Base-by-base conservation (phyloP, 2,888 invertebrate genomes). In the Callosobruchus maculatus region DNA sequence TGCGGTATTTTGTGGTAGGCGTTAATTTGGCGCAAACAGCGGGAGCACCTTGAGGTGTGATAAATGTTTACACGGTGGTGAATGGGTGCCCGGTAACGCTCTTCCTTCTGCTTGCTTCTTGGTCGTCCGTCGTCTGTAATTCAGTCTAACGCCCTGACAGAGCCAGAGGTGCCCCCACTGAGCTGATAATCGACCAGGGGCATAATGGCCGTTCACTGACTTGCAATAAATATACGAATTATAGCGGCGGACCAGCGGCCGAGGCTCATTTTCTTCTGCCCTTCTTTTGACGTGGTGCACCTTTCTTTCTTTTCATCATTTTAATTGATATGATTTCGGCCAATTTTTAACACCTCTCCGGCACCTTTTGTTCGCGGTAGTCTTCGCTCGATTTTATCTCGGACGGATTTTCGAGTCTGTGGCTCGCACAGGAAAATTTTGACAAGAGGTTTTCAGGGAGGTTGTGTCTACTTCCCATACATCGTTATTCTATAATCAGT, bases 151-250 rank as follows among this genome's bases (percentile, higher is more conserved):
- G 73, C 75, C 72, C 70, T 20, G 75, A 71, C 74, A 72, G 74
- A 77, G 76, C 70, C 73, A 71, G 74, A 70, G 22, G 70, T 70
- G 7, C 71, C 73, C 76, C 75, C 74, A 75, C 74, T 77, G 76
- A 18, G 76, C 26, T 68, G 70, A 68, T 72, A 73, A 77, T 74
- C 74, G 73, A 77, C 73, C 74, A 72, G 70, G 73, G 71, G 70
- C 71, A 74, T 77, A 77, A 77, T 77, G 71, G 75, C 74, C 70
- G 74, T 73, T 72, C 73, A 68, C 76, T 77, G 76, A 77, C 76
- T 77, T 77, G 76, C 76, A 77, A 70, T 26, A 70, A 70, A 70
- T 70, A 70, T 49, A 49, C 49, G 49, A 49, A 49, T 49, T 49
- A 49, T 49, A 49, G 9, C 49, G n/a, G n/a, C n/a, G n/a, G n/a